phyloP scores from a whole-genome alignment of 1,140 invertebrate genomes.

The Chionoecetes opilio region DNA sequence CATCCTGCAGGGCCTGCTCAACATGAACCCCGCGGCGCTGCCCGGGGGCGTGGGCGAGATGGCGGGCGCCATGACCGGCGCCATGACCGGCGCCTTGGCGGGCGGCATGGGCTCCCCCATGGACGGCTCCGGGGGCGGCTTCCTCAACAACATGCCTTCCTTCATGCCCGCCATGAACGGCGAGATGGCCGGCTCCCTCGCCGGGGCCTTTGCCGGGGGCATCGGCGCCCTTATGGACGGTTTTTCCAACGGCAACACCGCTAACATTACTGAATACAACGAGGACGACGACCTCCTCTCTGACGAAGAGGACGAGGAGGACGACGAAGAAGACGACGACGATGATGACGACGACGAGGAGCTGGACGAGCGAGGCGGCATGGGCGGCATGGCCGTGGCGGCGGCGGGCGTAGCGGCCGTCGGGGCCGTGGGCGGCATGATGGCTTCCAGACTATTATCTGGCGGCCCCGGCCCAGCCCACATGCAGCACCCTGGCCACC shows the following conservation, averaged over 20 bases:
- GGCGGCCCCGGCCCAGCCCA: conserved; percentile 7
- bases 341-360: conserved; percentile 79
- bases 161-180: conserved; percentile 79
- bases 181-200: conserved; percentile 75
- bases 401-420: conserved; percentile 66
- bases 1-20: conserved; percentile 78
- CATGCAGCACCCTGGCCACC: neutral
- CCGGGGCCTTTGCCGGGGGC: conserved; percentile 77
- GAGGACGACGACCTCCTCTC: conserved; percentile 79
- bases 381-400: conserved; percentile 52
- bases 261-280: conserved; percentile 72
- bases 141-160: conserved; percentile 79
- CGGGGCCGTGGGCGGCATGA: conserved; percentile 75
- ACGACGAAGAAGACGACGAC: conserved; percentile 79
- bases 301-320: conserved; percentile 79
- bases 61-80: conserved; percentile 70
- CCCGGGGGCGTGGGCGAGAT: conserved; percentile 73
- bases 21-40: conserved; percentile 74
- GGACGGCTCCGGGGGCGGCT: conserved; percentile 77
- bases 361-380: conserved; percentile 63
- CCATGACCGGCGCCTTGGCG: conserved; percentile 68
- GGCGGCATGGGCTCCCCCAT: conserved; percentile 77
- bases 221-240: conserved; percentile 79
- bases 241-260: conserved; percentile 41
- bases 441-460: conserved; percentile 60